Base-by-base conservation (phyloP, 2,797 vertebrate species). In the Zalophus californianus region DNA sequence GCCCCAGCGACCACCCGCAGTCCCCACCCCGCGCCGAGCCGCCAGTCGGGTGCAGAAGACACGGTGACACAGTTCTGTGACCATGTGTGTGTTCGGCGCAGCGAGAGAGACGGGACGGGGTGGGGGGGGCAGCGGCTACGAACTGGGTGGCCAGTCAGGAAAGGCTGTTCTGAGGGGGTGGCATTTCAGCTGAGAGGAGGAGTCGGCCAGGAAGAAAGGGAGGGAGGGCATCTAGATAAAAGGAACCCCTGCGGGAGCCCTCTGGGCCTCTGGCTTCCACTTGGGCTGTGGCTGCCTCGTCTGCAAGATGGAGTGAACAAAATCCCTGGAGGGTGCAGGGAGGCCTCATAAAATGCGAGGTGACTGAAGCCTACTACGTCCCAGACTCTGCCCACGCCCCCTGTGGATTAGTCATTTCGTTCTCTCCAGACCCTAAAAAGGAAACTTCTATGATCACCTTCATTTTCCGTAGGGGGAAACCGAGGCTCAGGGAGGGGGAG, bases 81-180 rank as follows among this genome's bases (percentile, higher is more conserved):
- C 10, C 1, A 68, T 18, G 4, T 1, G 3, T 1, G 9, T 48
- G 38, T 29, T 29, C 25, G 27, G 62, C 1, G 25, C 85, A 41
- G 10, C 0, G 1, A 27, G 12, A 58, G 50, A 64, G 72, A 27
- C 27, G 11, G 52, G 52, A 3, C 50, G 50, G 50, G 12, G 50
- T 3, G 50, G 52, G 1, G 5, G 4, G 0, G 70, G 5, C 7
- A 3, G 21, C 12, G 9, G 64, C 1, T 12, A 15, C 52, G 66
- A 66, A 66, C 4, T 3, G 0, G 35, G 44, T 2, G 20, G 18
- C 60, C 7, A 21, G 25, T 32, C 27, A 14, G 50, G 32, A 41
- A 38, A 14, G 25, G 13, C 48, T 8, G 50, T 62, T 25, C 73
- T 32, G 32, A 48, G 62, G 32, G 41, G 4, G 1, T 9, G 48